Evolutionary conservation across 1,140 invertebrate genomes (phyloP).

Genomic region (Thalassaphorura encarpata): DNA sequence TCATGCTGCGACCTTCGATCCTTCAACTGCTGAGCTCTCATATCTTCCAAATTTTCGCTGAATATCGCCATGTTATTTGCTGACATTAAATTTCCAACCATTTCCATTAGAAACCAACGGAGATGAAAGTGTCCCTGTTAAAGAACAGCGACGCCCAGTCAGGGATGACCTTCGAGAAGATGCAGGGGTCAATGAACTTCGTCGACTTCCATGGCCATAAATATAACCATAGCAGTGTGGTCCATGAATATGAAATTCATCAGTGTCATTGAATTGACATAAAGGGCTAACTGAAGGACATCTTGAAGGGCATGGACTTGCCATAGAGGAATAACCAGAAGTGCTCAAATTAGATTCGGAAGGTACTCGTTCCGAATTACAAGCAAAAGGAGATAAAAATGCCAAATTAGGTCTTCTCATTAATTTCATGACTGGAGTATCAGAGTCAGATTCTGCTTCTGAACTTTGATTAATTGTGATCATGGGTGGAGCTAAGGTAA

Average conservation of each 20-base stretch:
- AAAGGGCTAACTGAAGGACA: constrained; percentile 66
- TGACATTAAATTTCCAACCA: too few species aligned
- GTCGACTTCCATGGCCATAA: constrained; percentile 5
- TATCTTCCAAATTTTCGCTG: neutral
- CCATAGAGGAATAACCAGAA: constrained; percentile 71
- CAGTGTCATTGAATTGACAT: too few species aligned
- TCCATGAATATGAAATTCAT: too few species aligned
- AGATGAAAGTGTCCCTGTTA: constrained; percentile 20
- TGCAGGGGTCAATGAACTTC: constrained; percentile 37
- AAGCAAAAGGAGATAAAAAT: constrained; percentile 63
- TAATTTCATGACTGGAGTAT: constrained; percentile 37
- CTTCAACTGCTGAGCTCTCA: too few species aligned
- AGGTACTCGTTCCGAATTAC: constrained; percentile 56
- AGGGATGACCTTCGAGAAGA: constrained; percentile 20
- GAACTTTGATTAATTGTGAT: constrained; percentile 63
- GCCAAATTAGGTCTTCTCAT: constrained; percentile 47
- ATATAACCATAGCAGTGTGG: constrained; percentile 34
- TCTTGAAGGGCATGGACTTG: constrained; percentile 61
- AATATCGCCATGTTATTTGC: too few species aligned
- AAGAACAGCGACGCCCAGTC: constrained; percentile 19
- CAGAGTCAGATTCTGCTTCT: constrained; percentile 59
- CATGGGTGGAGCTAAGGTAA: constrained; percentile 50
- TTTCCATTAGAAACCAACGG: too few species aligned
- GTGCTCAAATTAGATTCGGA: constrained; percentile 70
- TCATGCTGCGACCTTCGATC: neutral